Evolutionary conservation across 1,140 invertebrate species (phyloP).

Genomic region (Drosophila lacertosa): DNA sequence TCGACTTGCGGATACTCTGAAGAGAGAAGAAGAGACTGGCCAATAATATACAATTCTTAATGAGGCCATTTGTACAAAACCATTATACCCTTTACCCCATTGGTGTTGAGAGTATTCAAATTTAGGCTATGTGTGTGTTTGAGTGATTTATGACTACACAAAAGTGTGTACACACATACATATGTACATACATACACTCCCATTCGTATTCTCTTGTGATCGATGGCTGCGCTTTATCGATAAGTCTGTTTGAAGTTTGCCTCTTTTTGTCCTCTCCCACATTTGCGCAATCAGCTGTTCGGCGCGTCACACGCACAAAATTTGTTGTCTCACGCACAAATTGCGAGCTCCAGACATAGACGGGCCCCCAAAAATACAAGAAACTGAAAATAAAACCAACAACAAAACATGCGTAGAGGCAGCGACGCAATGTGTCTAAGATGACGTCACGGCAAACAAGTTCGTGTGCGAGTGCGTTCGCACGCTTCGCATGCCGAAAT

Average conservation of each 20-base stretch:
- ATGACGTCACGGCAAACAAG: constrained; percentile 70
- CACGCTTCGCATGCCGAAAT: constrained; percentile 21
- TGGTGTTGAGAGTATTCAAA: too few relatives aligned
- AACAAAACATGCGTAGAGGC: constrained; percentile 56
- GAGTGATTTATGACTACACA: constrained; percentile 9
- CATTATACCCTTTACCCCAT: too few relatives aligned
- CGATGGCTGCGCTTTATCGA: constrained; percentile 9
- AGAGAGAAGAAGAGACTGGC: too few relatives aligned
- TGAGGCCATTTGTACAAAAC: too few relatives aligned
- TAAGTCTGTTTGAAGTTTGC: constrained; percentile 1
- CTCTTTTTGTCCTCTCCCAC: background rate
- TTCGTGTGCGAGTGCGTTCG: constrained; percentile 24
- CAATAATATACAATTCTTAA: too few relatives aligned
- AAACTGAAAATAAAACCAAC: constrained; percentile 28
- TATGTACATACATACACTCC: background rate
- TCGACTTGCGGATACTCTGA: too few relatives aligned
- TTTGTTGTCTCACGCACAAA: constrained; percentile 39
- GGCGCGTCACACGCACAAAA: constrained; percentile 23
- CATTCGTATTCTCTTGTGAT: constrained; percentile 4
- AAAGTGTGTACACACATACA: constrained; percentile 3
- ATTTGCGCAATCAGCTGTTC: constrained; percentile 50
- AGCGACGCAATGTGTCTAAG: constrained; percentile 49
- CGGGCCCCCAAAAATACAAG: constrained; percentile 58
- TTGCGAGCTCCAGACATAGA: constrained; percentile 53
- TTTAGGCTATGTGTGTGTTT: background rate